These are phyloP conservation scores for Ellobius talpinus DNA, from an alignment of 2,113 vertebrate species.

Conservation along the genomic window DNA sequence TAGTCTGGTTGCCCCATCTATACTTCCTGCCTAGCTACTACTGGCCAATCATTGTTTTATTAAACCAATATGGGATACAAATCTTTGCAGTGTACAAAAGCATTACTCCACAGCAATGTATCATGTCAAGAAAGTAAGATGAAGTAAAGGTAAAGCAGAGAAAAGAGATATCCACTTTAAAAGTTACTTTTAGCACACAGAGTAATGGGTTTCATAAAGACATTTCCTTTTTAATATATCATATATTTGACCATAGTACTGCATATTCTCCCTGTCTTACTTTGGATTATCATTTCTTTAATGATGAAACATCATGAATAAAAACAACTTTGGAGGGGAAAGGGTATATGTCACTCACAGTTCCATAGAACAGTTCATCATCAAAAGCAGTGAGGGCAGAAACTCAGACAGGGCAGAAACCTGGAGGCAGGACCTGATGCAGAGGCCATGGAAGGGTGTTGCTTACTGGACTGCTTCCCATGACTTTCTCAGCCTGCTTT, in stretches of 20 bases:
- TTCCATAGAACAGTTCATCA: background rate
- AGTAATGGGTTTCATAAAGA: background rate
- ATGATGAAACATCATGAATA: background rate
- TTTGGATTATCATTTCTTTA: background rate
- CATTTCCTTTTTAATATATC: background rate
- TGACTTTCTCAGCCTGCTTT: background rate
- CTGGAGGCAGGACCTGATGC: background rate
- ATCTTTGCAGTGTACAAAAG: no score
- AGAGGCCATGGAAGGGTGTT: background rate
- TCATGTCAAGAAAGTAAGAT: background rate
- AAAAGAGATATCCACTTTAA: background rate
- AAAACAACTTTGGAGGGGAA: background rate
- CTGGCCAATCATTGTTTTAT: no score
- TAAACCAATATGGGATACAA: no score
- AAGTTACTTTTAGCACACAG: background rate
- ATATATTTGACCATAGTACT: background rate
- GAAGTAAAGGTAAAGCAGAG: background rate
- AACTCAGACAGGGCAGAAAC: background rate
- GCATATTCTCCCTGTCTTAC: background rate
- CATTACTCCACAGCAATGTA: background rate
- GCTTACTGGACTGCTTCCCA: background rate
- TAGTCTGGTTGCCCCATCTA: no score
- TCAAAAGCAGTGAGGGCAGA: background rate
- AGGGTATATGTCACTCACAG: background rate
- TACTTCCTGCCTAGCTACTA: no score